Percentiles rank a stretch among this genome's conserved stretches.
Evolutionary conservation across 2,113 vertebrate genomes (phyloP).

Genomic region (Pseudopodoces humilis): DNA sequence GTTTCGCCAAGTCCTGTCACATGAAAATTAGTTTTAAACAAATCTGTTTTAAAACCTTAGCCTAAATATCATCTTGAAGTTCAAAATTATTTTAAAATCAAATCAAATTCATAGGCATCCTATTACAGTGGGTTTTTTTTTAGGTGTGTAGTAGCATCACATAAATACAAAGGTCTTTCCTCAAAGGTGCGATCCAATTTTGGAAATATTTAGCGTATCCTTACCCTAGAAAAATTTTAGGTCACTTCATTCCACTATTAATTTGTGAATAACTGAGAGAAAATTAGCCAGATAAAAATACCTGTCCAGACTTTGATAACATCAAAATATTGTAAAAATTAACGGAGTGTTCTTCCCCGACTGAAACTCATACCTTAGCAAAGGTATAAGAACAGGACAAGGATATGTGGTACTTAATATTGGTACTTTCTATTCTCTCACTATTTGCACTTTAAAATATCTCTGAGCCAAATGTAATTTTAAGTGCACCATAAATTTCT

Average conservation of each 20-base stretch:
- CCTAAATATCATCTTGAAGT: background rate
- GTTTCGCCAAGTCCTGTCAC: rapidly evolving
- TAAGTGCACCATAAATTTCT: background rate
- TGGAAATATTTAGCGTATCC: background rate
- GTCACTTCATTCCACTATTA: background rate
- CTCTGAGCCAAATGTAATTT: background rate
- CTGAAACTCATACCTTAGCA: background rate
- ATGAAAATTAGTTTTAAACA: background rate
- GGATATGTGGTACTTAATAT: background rate
- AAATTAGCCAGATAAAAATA: conserved; percentile 22
- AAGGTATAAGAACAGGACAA: background rate
- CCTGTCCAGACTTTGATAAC: background rate
- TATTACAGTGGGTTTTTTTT: background rate
- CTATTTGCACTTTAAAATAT: background rate
- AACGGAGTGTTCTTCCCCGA: background rate
- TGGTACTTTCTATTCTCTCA: background rate
- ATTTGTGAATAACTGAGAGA: background rate
- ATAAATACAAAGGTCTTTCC: background rate
- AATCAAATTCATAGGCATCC: background rate
- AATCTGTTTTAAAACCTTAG: background rate
- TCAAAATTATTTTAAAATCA: background rate
- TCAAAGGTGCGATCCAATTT: background rate
- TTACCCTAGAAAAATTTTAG: conserved; percentile 12
- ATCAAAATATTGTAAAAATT: background rate
- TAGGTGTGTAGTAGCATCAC: background rate